Conservation (phyloP, 2,113 vertebrate genomes). For the Malaclemys terrapin region DNA sequence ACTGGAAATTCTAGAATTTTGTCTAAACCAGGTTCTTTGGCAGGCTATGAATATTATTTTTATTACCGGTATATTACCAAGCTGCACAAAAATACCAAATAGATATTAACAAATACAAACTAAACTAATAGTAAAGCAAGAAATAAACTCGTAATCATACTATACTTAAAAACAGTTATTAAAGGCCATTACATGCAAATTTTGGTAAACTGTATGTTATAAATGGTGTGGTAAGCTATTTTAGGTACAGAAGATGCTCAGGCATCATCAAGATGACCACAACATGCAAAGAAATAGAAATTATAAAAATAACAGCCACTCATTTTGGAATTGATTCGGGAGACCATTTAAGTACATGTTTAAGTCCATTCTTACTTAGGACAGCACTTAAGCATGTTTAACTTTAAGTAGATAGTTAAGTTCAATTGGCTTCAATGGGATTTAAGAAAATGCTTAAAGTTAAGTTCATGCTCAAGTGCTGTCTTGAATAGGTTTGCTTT, state of each 20-base stretch:
- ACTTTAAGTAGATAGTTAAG: background rate
- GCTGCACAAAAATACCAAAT: background rate
- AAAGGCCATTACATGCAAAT: background rate
- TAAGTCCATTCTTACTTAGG: background rate
- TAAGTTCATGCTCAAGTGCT: background rate
- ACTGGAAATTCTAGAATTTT: background rate
- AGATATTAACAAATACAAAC: slow-evolving; percentile 16
- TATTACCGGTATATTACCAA: background rate
- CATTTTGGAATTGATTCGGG: background rate
- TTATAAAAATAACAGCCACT: background rate
- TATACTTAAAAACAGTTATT: background rate
- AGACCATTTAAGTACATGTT: background rate
- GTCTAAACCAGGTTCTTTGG: slow-evolving; percentile 26
- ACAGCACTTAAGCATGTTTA: background rate
- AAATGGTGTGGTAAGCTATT: background rate
- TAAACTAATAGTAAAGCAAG: background rate
- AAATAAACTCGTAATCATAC: slow-evolving; percentile 4
- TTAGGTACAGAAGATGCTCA: slow-evolving; percentile 34
- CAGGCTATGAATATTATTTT: slow-evolving; percentile 4
- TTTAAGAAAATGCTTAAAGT: background rate
- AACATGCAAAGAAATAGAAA: background rate
- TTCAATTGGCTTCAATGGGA: background rate
- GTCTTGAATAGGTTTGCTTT: background rate
- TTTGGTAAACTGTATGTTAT: slow-evolving; percentile 19
- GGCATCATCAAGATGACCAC: background rate